Percentiles rank a stretch among this genome's conserved stretches.
Evolutionary conservation across 2,797 vertebrate species (phyloP).

Genomic region (Hypotaenidia okinawae): DNA sequence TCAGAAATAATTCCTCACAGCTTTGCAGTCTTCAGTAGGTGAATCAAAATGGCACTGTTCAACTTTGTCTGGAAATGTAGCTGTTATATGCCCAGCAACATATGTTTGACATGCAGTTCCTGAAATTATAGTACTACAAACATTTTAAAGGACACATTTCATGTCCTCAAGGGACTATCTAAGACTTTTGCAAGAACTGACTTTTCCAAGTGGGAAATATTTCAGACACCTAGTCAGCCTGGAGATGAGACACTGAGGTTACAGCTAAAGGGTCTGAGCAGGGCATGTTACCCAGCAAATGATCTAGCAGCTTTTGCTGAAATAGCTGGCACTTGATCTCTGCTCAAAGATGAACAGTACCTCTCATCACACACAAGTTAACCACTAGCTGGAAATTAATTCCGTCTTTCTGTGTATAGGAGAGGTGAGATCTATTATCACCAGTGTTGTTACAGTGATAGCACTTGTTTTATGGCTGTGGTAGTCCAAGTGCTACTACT

Average conservation of each 20-base stretch:
- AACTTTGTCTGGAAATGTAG: background rate
- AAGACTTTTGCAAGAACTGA: background rate
- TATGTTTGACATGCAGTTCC: background rate
- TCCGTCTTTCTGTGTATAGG: background rate
- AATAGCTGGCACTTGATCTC: background rate
- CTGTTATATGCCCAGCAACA: background rate
- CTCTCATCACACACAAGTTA: background rate
- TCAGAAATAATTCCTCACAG: background rate
- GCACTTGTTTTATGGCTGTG: background rate
- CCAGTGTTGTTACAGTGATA: background rate
- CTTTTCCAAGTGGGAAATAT: background rate
- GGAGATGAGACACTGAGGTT: background rate
- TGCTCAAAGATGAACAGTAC: background rate
- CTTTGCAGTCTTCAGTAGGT: background rate
- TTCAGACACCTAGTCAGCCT: background rate
- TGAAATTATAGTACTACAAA: background rate
- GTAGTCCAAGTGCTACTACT: background rate
- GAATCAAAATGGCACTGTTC: background rate
- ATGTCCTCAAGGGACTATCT: background rate
- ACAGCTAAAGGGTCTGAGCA: background rate
- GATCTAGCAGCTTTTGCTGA: background rate
- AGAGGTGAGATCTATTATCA: background rate
- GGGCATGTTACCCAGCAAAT: background rate
- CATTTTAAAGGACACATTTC: background rate
- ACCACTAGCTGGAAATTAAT: background rate